Conservation (phyloP, 1,140 invertebrate genomes). For the Drosophila pallidifrons region DNA sequence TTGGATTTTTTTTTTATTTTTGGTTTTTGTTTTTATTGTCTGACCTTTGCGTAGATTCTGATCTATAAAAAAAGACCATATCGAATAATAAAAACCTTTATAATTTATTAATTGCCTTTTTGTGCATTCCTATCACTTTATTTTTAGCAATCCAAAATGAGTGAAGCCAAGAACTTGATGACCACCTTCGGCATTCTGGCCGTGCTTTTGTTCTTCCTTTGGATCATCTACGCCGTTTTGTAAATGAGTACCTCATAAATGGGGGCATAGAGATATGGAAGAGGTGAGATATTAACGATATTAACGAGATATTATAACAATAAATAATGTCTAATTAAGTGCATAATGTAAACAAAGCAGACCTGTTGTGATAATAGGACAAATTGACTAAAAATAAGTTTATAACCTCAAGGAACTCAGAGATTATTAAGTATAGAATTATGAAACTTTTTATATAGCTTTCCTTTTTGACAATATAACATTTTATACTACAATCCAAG, state of each 20-base stretch:
- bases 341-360: too few species aligned
- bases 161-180: constrained; percentile 74
- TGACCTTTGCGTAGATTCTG: constrained; percentile 36
- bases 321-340: neutral
- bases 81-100: constrained; percentile 11
- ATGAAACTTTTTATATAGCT: too few species aligned
- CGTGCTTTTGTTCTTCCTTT: constrained; percentile 69
- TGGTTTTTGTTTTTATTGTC: constrained; percentile 31
- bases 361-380: too few species aligned
- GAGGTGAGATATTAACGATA: constrained; percentile 24
- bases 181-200: constrained; percentile 81
- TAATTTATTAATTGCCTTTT: constrained; percentile 31
- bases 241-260: constrained; percentile 42
- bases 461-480: too few species aligned
- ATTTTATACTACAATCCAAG: too few species aligned
- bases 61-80: constrained; percentile 19
- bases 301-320: too few species aligned
- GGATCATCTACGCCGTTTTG: constrained; percentile 79
- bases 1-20: too few species aligned
- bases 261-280: constrained; percentile 46
- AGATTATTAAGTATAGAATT: too few species aligned
- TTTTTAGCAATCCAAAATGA: constrained; percentile 64
- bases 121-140: constrained; percentile 12
- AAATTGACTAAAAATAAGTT: too few species aligned
- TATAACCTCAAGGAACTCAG: too few species aligned